Conservation (phyloP, 2,113 vertebrate genomes). For the Caranx ignobilis region DNA sequence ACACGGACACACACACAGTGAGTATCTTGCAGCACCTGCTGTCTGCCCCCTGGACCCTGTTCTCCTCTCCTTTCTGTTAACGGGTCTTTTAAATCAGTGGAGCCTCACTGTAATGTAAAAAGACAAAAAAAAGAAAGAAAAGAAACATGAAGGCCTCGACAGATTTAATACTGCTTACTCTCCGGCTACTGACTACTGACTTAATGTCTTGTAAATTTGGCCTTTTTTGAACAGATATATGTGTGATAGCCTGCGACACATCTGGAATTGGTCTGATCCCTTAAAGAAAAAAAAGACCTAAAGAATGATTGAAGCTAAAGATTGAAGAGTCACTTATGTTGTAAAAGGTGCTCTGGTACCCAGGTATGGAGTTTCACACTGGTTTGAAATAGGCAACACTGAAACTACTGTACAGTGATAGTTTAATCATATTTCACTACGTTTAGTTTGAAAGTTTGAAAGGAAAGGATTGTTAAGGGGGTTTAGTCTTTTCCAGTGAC, state of each 20-base stretch:
- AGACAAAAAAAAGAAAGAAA: constrained; percentile 19
- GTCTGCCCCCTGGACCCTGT: constrained; percentile 46
- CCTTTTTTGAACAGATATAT: constrained; percentile 11
- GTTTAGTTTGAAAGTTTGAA: neutral
- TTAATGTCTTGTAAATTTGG: constrained; percentile 37
- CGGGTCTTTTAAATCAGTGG: constrained; percentile 53
- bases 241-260: constrained; percentile 19
- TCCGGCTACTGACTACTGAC: constrained; percentile 59
- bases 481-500: constrained; percentile 52
- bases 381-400: constrained; percentile 6
- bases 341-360: constrained; percentile 34
- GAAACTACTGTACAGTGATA: neutral
- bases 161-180: constrained; percentile 23
- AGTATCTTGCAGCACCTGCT: constrained; percentile 51
- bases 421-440: neutral
- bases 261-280: constrained; percentile 30
- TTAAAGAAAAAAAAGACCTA: constrained; percentile 31
- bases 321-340: constrained; percentile 26
- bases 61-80: constrained; percentile 46
- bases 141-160: constrained; percentile 18
- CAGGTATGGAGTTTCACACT: constrained; percentile 38
- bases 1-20: too few species aligned
- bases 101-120: constrained; percentile 51
- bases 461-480: constrained; percentile 39
- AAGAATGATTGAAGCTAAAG: constrained; percentile 34